Conservation (phyloP, 2,113 vertebrate species). For the Thinocorus orbignyianus region DNA sequence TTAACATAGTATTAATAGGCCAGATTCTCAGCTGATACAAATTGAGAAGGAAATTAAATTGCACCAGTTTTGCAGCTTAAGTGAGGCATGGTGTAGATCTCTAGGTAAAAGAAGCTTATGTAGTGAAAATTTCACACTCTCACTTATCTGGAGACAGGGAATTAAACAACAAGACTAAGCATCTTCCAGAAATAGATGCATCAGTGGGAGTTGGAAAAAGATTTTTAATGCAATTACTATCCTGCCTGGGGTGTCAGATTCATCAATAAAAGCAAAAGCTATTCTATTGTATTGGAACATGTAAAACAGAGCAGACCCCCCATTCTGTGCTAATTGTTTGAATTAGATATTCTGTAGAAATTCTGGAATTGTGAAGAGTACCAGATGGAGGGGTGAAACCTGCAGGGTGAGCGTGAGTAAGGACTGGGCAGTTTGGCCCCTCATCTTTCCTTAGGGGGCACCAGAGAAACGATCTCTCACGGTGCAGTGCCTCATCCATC, state of each 20-base stretch:
- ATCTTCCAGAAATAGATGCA: constrained; percentile 54
- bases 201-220: constrained; percentile 34
- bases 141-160: constrained; percentile 3
- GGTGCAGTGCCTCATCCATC: not conserved
- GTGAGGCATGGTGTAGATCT: not conserved
- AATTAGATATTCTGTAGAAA: not conserved
- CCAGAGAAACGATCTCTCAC: fast-evolving
- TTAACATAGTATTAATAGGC: not conserved
- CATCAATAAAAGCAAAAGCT: not conserved
- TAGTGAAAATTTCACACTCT: constrained; percentile 8
- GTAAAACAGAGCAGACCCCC: not conserved
- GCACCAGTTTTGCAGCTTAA: not conserved
- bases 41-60: not conserved
- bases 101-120: not conserved
- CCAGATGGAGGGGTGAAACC: constrained; percentile 3
- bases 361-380: not conserved
- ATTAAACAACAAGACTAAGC: constrained; percentile 37
- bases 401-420: not conserved
- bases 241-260: constrained; percentile 10
- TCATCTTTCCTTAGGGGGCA: not conserved
- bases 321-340: not conserved
- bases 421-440: not conserved
- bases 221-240: constrained; percentile 29
- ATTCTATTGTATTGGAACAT: not conserved
- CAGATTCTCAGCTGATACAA: not conserved